Evolutionary conservation across 53 echinoderm and acorn worm genomes (phyloP), one percentile per base, ranked within the genome.

Genomic region (Holothuria leucospilota): DNA sequence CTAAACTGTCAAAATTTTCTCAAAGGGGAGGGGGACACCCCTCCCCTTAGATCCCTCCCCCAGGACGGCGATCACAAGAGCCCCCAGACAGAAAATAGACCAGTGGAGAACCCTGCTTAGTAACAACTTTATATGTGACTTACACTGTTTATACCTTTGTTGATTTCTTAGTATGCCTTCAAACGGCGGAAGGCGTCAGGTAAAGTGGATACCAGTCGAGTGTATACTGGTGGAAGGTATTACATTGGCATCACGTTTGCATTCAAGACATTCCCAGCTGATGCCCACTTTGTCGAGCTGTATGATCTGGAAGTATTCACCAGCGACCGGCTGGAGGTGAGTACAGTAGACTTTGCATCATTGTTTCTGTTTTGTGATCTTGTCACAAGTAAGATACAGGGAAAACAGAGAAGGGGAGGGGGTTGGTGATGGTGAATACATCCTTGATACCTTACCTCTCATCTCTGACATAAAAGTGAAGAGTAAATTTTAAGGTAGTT

Each of bases 211-310:
- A 93, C 93, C 29, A 70, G 20, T 20, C 26, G 13, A 8, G 88
- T 93, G 38, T 93, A 81, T 51, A 70, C 59, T 5, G 72, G 84
- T 26, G 93, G 93, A 21, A 38, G 78, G 23, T 70, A 93, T 56
- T 65, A 59, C 74, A 82, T 93, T 11, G 93, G 93, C 2, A 39
- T 90, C 27, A 81, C 69, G n/a, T 69, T 66, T 27, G 90, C 85
- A 58, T 93, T 93, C 67, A 93, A 93, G 58, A 68, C 49, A 30
- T 93, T 90, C 81, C 87, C 58, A 15, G 90, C 93, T 28, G 90
- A 90, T 46, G 90, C 93, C 15, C 93, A 93, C 59, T 18, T 85
- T 6, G 85, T 90, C 1, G 58, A 59, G 12, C 41, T 90, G 21
- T 39, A 80, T 14, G 46, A 75, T 13, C 14, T 93, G 0, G 61